A percentile compares a stretch with the other conserved stretches of the same genome.
Evolutionary conservation across 2,888 invertebrate species (phyloP).

Genomic region (Agonopterix heracliana): DNA sequence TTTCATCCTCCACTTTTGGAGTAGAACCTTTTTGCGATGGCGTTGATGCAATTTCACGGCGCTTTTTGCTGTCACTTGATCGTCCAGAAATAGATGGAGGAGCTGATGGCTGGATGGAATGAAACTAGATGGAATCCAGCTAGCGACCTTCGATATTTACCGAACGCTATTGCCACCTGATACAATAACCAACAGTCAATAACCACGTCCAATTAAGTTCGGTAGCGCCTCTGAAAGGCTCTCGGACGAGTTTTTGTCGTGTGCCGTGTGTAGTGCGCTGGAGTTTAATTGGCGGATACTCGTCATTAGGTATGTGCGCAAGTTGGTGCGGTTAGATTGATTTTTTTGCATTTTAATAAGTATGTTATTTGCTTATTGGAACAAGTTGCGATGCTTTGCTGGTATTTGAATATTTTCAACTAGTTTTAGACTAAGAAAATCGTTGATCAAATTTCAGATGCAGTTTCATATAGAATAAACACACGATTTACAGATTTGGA

Average conservation of each 20-base stretch:
- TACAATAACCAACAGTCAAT: constrained; percentile 54
- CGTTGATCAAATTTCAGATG: too few relatives aligned
- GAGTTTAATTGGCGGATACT: constrained; percentile 67
- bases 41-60: constrained; percentile 28
- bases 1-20: constrained; percentile 37
- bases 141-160: constrained; percentile 50
- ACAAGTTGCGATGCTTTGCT: constrained; percentile 4
- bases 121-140: constrained; percentile 21
- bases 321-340: constrained; percentile 37
- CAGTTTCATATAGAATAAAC: too few relatives aligned
- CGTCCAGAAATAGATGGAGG: constrained; percentile 41
- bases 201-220: constrained; percentile 68
- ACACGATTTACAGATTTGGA: too few relatives aligned
- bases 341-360: constrained; percentile 29
- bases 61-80: constrained; percentile 32
- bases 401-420: background rate
- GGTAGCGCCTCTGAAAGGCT: constrained; percentile 62
- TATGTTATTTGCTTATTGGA: constrained; percentile 24
- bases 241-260: constrained; percentile 64
- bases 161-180: constrained; percentile 35
- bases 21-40: constrained; percentile 28
- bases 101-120: constrained; percentile 19
- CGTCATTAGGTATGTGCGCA: constrained; percentile 56
- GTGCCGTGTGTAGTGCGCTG: constrained; percentile 27
- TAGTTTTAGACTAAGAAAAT: too few relatives aligned